A percentile compares a stretch with the other conserved stretches of the same genome.
phyloP scores from a whole-genome alignment of 2,888 invertebrate species.

The Clusia tigrina region DNA sequence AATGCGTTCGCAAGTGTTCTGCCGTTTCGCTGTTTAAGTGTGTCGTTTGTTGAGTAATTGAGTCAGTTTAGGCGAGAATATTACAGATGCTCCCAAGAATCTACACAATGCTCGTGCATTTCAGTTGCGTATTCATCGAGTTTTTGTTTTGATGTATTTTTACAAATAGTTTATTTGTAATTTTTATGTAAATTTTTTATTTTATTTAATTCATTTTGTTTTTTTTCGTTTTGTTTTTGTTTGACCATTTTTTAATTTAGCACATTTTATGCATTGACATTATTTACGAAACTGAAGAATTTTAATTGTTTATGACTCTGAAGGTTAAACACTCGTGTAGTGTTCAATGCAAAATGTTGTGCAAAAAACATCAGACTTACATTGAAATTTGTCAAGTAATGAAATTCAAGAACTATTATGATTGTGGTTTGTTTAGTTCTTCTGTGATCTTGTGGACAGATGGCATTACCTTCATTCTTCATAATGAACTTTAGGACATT shows the following conservation, averaged over 20 bases:
- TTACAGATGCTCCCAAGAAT: background rate
- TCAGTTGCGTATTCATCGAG: background rate
- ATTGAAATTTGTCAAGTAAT: no score
- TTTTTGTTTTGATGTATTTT: constrained; percentile 3
- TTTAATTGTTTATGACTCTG: constrained; percentile 60
- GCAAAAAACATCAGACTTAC: no score
- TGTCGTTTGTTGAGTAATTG: background rate
- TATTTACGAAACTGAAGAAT: constrained; percentile 49
- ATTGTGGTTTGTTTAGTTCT: no score
- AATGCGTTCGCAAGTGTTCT: background rate
- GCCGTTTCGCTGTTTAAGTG: background rate
- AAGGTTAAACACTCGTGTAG: constrained; percentile 36
- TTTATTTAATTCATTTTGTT: constrained; percentile 32
- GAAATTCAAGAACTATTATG: no score
- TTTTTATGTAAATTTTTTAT: constrained; percentile 21
- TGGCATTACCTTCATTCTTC: no score
- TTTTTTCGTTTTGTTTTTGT: constrained; percentile 14
- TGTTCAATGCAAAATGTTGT: no score
- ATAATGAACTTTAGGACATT: no score
- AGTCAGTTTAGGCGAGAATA: no score
- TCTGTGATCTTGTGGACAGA: no score
- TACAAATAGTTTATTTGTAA: background rate
- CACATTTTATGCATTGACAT: constrained; percentile 52
- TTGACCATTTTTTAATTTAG: constrained; percentile 17
- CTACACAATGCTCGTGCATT: background rate